Evolutionary conservation across 1,140 invertebrate genomes (phyloP), one percentile per base, ranked within the genome.

Genomic region (Pantala flavescens): DNA sequence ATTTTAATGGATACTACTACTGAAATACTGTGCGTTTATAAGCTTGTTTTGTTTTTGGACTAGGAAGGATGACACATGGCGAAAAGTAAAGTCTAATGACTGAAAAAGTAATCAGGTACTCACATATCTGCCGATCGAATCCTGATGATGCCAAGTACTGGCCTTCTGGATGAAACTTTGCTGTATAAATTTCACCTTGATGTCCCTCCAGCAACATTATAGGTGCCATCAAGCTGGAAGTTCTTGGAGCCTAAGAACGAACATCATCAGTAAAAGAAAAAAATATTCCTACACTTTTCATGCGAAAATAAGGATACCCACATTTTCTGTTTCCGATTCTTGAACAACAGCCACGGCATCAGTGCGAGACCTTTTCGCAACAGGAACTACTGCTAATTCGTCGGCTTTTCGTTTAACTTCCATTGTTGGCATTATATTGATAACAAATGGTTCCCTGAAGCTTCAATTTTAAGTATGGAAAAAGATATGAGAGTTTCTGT

Each of bases 171-270:
- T 98, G 96, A 84, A 99, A 99, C 84, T 96, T 93, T 7, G 91
- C 85, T 23, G 90, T 89, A 82, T 96, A 98, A 77, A 99, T 93
- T 82, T 99, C 98, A 43, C 96, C 97, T 81, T 96, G 91, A 83
- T 99, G 98, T 0, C 98, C 98, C 81, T 97, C 93, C 24, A 99
- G 83, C 19, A 97, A 86, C 96, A 99, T 98, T 75, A 98, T 99
- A 0, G 98, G 97, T 16, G 96, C 91, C 80, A 91, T 86, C 0
- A 99, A 84, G 78, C 89, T 92, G 0, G 97, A 98, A 14, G 96
- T 97, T 77, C 97, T 84, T 70, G 92, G 89, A 3, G 86, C 87
- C 87, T 88, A 49, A 16, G 74, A 77, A 76, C 75, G 74, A 76
- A 10, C 73, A 76, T 36, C 9, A 36, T 36, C 28, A 9, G 70